These are phyloP conservation scores for Sinhomidia bicolor DNA, from an alignment of 2,888 invertebrate species.

Conservation along the genomic window DNA sequence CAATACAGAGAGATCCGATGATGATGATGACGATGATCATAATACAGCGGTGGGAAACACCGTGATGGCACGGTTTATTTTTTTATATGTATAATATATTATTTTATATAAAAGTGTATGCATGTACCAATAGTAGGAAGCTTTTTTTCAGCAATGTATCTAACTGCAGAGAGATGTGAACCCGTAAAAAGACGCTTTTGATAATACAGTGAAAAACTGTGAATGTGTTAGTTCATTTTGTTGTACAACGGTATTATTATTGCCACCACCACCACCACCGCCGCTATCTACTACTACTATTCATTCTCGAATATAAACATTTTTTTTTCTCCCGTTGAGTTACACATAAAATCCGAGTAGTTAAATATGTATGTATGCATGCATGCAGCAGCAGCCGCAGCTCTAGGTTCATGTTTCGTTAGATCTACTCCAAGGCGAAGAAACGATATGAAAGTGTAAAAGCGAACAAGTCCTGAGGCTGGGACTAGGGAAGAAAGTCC, in stretches of 20 bases:
- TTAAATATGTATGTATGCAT: background rate
- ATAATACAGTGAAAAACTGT: conserved; percentile 61
- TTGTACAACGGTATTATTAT: conserved; percentile 54
- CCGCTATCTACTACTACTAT: background rate
- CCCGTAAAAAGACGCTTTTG: conserved; percentile 51
- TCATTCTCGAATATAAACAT: conserved; percentile 4
- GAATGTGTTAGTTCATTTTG: conserved; percentile 66
- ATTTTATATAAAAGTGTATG: background rate
- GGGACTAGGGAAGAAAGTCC: conserved; percentile 77
- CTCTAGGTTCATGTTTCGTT: no score
- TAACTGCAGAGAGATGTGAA: conserved; percentile 34
- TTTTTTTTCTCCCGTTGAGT: background rate
- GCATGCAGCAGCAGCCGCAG: background rate
- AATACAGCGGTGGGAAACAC: background rate
- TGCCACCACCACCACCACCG: conserved; percentile 31
- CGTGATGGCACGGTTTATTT: background rate
- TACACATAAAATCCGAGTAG: background rate
- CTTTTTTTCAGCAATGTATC: no score
- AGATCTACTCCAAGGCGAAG: conserved; percentile 22
- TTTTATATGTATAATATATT: background rate
- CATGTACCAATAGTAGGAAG: no score
- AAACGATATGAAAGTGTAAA: conserved; percentile 50
- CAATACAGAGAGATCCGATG: background rate
- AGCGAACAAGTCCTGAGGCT: conserved; percentile 73
- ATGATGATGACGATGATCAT: background rate